These are phyloP conservation scores for Talpa occidentalis DNA, from an alignment of 2,113 vertebrate genomes.

Conservation along the genomic window DNA sequence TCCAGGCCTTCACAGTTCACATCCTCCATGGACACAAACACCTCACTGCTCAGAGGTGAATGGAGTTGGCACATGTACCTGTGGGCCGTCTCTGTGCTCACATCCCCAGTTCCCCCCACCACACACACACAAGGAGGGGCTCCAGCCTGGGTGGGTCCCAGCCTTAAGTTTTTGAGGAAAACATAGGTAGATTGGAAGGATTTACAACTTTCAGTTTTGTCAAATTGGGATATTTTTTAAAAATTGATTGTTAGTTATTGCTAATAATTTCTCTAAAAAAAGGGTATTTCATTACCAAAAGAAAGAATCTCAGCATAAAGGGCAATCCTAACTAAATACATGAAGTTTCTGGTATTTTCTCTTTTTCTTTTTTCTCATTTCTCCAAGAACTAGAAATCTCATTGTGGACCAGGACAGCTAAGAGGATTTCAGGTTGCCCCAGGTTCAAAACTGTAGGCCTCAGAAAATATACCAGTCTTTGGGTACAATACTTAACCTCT, in stretches of 20 bases:
- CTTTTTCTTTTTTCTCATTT: background rate
- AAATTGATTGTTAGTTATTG: background rate
- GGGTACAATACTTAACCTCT: background rate
- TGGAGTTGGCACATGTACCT: too few species aligned
- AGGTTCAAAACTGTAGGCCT: background rate
- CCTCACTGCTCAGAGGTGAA: too few species aligned
- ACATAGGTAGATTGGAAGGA: background rate
- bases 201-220: conserved; percentile 23
- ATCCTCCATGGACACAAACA: rapidly evolving
- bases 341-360: background rate
- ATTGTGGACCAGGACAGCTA: background rate
- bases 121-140: rapidly evolving
- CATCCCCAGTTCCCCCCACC: background rate
- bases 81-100: rapidly evolving
- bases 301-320: background rate
- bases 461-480: background rate
- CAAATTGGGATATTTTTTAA: background rate
- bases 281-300: background rate
- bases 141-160: background rate
- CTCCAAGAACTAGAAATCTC: background rate
- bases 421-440: background rate
- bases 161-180: background rate
- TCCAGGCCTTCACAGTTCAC: background rate
- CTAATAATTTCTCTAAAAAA: background rate
- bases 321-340: background rate